These are phyloP conservation scores for Cebus imitator DNA, from an alignment of 2,113 vertebrate species.

Conservation along the genomic window DNA sequence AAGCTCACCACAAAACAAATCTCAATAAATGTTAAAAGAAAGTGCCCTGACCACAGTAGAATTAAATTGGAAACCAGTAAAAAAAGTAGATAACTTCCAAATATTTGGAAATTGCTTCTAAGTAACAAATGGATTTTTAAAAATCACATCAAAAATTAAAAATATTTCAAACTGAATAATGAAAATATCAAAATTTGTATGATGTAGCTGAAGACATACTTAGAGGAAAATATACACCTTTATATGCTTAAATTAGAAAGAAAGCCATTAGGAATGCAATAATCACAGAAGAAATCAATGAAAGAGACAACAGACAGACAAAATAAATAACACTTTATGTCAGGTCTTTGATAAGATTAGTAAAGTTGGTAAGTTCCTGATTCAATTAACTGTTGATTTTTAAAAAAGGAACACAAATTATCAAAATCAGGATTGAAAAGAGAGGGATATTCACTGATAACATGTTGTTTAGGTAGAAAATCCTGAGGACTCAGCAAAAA, in stretches of 20 bases:
- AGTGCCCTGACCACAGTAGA: background rate
- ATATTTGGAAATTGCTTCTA: slow-evolving; percentile 22
- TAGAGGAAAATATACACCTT: background rate
- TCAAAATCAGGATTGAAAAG: background rate
- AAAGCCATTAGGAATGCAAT: background rate
- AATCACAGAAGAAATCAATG: background rate
- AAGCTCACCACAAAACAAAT: background rate
- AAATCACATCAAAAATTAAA: background rate
- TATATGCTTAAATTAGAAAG: background rate
- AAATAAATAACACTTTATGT: slow-evolving; percentile 1
- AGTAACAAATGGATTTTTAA: background rate
- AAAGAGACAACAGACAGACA: slow-evolving; percentile 27
- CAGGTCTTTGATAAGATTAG: background rate
- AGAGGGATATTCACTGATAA: background rate
- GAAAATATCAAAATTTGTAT: background rate
- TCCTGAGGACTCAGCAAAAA: background rate
- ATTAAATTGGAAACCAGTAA: slow-evolving; percentile 25
- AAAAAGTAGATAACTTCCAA: background rate
- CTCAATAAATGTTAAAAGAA: background rate
- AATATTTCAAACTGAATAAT: background rate
- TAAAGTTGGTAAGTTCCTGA: background rate
- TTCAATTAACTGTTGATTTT: background rate
- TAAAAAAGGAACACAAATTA: background rate
- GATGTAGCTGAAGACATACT: background rate
- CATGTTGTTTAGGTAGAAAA: background rate